Percentiles rank a stretch among this genome's conserved stretches.
Evolutionary conservation across 2,888 invertebrate genomes (phyloP).

Genomic region (Argyresthia goedartella): DNA sequence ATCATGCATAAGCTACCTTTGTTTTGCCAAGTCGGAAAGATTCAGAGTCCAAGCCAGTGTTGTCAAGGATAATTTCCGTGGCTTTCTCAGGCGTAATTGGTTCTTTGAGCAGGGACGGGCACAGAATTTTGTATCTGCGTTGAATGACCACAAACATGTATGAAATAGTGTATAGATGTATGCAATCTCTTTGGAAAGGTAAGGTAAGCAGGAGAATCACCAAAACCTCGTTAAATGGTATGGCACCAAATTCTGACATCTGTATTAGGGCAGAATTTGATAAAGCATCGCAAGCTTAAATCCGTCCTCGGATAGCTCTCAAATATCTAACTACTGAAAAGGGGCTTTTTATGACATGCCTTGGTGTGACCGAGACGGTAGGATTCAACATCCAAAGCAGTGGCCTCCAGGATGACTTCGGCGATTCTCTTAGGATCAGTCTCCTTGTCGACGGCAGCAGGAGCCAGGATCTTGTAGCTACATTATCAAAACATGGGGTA

Average conservation of each 20-base stretch:
- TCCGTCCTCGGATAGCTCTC: conserved; percentile 32
- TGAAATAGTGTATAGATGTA: conserved; percentile 32
- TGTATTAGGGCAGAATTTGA: conserved; percentile 38
- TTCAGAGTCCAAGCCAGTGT: conserved; percentile 89
- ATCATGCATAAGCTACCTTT: conserved; percentile 79
- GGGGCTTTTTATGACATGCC: conserved; percentile 77
- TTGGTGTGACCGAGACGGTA: conserved; percentile 99
- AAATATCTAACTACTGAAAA: conserved; percentile 46
- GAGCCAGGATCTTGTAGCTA: conserved; percentile 99
- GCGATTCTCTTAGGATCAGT: conserved; percentile 87
- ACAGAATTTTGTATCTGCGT: conserved; percentile 99
- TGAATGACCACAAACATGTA: conserved; percentile 52
- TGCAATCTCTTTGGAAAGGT: conserved; percentile 24
- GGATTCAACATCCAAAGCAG: conserved; percentile 89
- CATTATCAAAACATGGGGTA: conserved; percentile 59
- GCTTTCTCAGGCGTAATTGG: conserved; percentile 82
- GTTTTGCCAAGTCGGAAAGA: conserved; percentile 96
- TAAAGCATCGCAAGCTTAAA: conserved; percentile 36
- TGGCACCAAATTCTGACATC: conserved; percentile 39
- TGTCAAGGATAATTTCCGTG: conserved; percentile 85
- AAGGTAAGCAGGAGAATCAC: conserved; percentile 23
- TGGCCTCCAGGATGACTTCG: conserved; percentile 83
- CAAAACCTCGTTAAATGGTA: conserved; percentile 23
- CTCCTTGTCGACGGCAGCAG: conserved; percentile 84
- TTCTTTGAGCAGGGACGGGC: conserved; percentile 88